Evolutionary conservation across 2,797 vertebrate genomes (phyloP), one percentile per base, ranked within the genome.

Genomic region (Huso huso): DNA sequence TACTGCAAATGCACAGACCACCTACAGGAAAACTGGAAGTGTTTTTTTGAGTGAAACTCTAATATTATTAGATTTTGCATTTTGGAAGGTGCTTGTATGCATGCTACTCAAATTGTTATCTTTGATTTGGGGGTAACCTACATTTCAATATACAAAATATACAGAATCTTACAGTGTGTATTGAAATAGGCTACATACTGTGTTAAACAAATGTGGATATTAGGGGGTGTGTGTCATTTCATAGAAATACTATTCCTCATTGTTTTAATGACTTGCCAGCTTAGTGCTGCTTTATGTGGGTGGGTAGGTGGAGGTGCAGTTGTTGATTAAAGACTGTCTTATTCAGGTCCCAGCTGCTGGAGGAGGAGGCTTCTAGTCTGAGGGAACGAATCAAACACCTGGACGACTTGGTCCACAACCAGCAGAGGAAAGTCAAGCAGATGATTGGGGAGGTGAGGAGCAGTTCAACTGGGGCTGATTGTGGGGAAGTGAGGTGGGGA

Each of bases 371-470:
- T 0, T 82, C 79, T 60, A 91, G 92, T 73, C 89, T 99, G 65
- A 87, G 90, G 9, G 95, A 99, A 73, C 81, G 96, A 65, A 99
- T 99, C 84, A 91, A 89, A 71, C 96, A 99, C 75, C 84, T 99
- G 59, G 96, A 99, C 63, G 95, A 98, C 78, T 98, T 99, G 96
- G 96, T 99, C 63, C 95, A 97, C 77, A 96, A 94, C 81, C 96
- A 99, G 75, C 96, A 99, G 86, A 94, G 94, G 80, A 99, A 98
- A 73, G 94, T 99, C 80, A 98, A 98, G 77, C 86, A 87, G 78
- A 98, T 99, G 96, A 96, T 99, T 10, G 95, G 98, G 77, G 96
- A 99, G 92, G 96, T 98, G 72, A 90, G 87, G 13, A 76, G 7
- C 23, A 37, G 23, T 37, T 37, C 23, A 37, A 37, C 23, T 37